Conservation (phyloP, 2,888 invertebrate species). For the Sinopyrophorus schimmeli region DNA sequence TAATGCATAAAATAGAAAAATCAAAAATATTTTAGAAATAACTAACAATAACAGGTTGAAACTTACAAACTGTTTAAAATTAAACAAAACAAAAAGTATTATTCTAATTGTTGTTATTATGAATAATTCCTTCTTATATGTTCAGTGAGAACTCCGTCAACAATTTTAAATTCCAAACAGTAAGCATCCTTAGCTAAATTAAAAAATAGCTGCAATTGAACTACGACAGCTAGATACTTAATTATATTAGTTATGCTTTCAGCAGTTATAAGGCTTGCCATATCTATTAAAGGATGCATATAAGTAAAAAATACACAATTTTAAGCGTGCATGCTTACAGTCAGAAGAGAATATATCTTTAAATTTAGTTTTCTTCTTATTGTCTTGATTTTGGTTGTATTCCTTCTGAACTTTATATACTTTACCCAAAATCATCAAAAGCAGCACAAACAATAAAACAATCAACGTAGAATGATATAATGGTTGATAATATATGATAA, state of each 20-base stretch:
- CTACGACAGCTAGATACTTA: slow-evolving; percentile 16
- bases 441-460: slow-evolving; percentile 65
- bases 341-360: slow-evolving; percentile 85
- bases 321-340: slow-evolving; percentile 62
- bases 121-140: too few relatives aligned
- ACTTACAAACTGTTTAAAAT: too few relatives aligned
- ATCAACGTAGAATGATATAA: slow-evolving; percentile 35
- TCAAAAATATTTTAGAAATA: too few relatives aligned
- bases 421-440: slow-evolving; percentile 65
- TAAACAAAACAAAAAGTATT: too few relatives aligned
- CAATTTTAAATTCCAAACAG: slow-evolving; percentile 3
- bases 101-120: too few relatives aligned
- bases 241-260: slow-evolving; percentile 17
- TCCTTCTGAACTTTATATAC: slow-evolving; percentile 79
- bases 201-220: slow-evolving; percentile 21
- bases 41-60: too few relatives aligned
- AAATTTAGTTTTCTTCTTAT: slow-evolving; percentile 82
- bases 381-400: slow-evolving; percentile 52
- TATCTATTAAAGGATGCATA: slow-evolving; percentile 16
- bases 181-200: slow-evolving; percentile 17
- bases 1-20: too few relatives aligned
- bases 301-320: slow-evolving; percentile 18
- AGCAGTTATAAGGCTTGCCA: slow-evolving; percentile 17
- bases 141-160: neutral
- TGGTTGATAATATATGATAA: slow-evolving; percentile 13